Evolutionary conservation across 2,113 vertebrate species (phyloP).

Genomic region (Oreochromis tanganicae): DNA sequence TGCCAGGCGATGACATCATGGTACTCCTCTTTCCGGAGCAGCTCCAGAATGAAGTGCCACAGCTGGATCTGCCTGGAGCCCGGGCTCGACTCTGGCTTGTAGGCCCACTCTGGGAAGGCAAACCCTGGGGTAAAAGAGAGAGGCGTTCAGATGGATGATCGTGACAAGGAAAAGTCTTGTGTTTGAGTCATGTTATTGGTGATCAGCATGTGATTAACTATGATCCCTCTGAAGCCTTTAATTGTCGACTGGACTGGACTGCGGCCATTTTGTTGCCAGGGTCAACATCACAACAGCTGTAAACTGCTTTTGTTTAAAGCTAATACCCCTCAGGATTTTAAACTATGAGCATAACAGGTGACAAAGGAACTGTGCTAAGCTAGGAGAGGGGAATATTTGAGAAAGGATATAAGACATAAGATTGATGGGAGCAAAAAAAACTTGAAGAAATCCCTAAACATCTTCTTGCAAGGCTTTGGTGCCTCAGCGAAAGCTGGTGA

Average conservation of each 20-base stretch:
- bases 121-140: conserved; percentile 70
- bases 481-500: background rate
- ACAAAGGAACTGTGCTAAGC: background rate
- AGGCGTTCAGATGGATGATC: background rate
- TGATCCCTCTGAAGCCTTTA: background rate
- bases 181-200: background rate
- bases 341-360: background rate
- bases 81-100: conserved; percentile 87
- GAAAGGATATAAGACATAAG: background rate
- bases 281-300: background rate
- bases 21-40: conserved; percentile 85
- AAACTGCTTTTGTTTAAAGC: background rate
- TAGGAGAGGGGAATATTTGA: background rate
- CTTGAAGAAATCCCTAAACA: background rate
- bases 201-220: background rate
- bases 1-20: conserved; percentile 92
- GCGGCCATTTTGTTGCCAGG: background rate
- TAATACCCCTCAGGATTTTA: background rate
- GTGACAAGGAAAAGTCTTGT: background rate
- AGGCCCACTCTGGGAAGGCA: conserved; percentile 89
- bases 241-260: background rate
- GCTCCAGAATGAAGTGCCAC: conserved; percentile 91
- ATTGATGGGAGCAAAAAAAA: background rate
- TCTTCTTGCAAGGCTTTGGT: background rate
- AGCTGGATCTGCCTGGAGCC: conserved; percentile 91